Base-by-base conservation (phyloP, 2,888 invertebrate species). In the Pristionchus mayeri region DNA sequence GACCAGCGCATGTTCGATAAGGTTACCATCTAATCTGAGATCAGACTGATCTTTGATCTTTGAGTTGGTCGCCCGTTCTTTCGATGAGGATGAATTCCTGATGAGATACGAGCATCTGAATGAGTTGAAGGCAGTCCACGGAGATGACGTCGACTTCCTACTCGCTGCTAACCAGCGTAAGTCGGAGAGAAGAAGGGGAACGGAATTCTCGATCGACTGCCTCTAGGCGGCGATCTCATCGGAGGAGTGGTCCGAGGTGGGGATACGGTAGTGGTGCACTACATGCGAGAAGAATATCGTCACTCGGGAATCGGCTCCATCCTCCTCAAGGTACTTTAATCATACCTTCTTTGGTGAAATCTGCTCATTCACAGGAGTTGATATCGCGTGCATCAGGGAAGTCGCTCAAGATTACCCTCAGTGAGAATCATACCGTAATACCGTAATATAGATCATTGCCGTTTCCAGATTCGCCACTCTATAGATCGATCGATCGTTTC, bases 251-350 rank as follows among this genome's bases (percentile, higher is more conserved):
- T 84, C 1, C 57, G 71, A 21, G 37, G 78, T 3, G 48, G 40
- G 3, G n/a, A 48, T 37, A 52, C 84, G 52, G 24, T 87, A n/a
- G 86, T 85, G 16, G 52, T 54, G 21, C 82, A 86, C 71, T 87
- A 84, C 44, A 85, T 87, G 30, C 79, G 85, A 16, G 86, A 86
- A 48, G 86, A 87, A 27, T 87, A 82, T 48, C 50, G 87, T 3
- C 86, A 87, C 34, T 86, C 86, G 6, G 85, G 85, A 21, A 87
- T 87, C 48, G 87, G 87, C 18, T 75, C 63, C 16, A 84, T 57
- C 3, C 81, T 87, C 3, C 76, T 87, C 24, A 67, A 84, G n/a
- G 81, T 67, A 67, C 40, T n/a, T 18, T 67, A 67, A 18, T 37
- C 67, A 16, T 37, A 3, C 30, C 1, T 4, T 18, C 37, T 37